A percentile compares a stretch with the other conserved stretches of the same genome.
phyloP scores from a whole-genome alignment of 1,140 invertebrate species.

The Gryllus bimaculatus region DNA sequence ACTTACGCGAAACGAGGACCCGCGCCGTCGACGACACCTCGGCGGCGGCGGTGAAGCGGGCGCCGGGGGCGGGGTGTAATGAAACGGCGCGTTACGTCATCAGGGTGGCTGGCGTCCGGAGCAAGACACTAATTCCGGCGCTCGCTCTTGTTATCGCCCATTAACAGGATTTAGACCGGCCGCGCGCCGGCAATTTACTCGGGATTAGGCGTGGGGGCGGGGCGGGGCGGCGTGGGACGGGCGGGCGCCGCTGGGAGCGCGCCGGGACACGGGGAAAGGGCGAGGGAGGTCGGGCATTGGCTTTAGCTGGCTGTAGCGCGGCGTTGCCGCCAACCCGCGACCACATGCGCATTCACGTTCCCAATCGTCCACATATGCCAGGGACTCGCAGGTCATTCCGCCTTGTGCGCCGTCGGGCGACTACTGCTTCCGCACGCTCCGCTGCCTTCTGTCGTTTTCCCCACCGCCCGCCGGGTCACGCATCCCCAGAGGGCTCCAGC shows the following conservation, averaged over 20 bases:
- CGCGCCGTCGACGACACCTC: background rate
- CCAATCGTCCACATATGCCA: too few species aligned
- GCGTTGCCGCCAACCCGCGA: background rate
- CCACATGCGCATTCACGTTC: background rate
- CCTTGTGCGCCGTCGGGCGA: too few species aligned
- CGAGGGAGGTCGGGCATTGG: background rate
- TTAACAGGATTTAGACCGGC: background rate
- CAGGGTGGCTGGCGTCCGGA: background rate
- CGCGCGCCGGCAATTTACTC: background rate
- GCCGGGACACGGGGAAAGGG: too few species aligned
- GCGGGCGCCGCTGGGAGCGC: too few species aligned
- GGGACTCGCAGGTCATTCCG: too few species aligned
- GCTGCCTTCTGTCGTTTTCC: too few species aligned
- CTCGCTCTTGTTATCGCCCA: background rate
- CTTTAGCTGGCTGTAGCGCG: background rate
- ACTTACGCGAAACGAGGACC: background rate
- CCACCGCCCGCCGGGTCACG: too few species aligned
- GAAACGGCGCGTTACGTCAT: background rate
- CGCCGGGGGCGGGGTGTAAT: background rate
- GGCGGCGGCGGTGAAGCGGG: background rate
- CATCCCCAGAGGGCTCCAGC: too few species aligned
- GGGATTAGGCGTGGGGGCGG: background rate
- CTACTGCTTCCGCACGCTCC: too few species aligned
- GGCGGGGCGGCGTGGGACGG: background rate
- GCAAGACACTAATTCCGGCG: conserved; percentile 2